A percentile compares a stretch with the other conserved stretches of the same genome.
phyloP scores from a whole-genome alignment of 2,797 vertebrate genomes.

The Chiroxiphia lanceolata region DNA sequence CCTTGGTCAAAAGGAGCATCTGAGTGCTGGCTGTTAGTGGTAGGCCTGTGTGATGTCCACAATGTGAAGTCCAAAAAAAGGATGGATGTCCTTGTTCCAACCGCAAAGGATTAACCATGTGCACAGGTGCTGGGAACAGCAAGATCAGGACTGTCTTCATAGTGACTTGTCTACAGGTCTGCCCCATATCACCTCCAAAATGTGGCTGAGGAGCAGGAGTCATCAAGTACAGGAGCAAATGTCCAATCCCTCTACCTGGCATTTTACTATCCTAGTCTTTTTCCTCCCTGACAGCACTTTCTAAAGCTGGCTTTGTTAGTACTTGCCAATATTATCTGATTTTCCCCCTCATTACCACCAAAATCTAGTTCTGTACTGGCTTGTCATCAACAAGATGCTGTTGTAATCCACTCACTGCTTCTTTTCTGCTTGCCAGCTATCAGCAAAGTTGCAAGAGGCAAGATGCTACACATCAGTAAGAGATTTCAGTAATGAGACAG shows the following conservation, averaged over 20 bases:
- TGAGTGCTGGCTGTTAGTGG: neutral
- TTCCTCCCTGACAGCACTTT: neutral
- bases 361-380: neutral
- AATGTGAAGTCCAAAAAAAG: neutral
- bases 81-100: neutral
- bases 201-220: neutral
- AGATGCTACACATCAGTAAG: constrained; percentile 55
- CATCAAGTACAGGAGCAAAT: neutral
- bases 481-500: constrained; percentile 13
- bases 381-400: neutral
- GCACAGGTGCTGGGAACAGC: neutral
- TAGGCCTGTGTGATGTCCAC: neutral
- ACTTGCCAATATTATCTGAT: neutral
- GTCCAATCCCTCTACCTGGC: neutral
- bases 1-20: neutral
- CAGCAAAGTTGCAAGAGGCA: constrained; percentile 22
- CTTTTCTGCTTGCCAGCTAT: constrained; percentile 24
- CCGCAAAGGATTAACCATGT: neutral
- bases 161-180: neutral
- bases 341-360: neutral
- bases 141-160: neutral
- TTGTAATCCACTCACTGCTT: constrained; percentile 21
- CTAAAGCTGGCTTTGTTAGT: neutral
- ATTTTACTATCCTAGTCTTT: neutral
- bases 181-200: neutral